Conservation (phyloP, 1,140 invertebrate species). For the Apocrypta bakeri region DNA sequence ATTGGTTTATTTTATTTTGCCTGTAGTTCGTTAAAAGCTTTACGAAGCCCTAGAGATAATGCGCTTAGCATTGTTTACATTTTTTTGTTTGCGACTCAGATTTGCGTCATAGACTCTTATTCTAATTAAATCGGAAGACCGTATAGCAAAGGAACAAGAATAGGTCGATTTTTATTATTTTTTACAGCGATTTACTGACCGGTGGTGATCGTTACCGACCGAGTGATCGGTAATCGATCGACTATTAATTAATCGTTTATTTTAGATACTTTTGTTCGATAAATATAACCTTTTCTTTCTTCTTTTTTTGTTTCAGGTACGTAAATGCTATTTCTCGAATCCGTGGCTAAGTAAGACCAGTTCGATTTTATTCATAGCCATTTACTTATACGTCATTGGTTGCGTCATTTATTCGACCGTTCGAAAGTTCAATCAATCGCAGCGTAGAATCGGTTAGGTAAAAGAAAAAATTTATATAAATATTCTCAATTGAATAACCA, state of each 20-base stretch:
- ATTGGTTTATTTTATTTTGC: neutral
- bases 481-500: neutral
- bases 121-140: too few relatives aligned
- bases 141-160: too few relatives aligned
- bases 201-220: neutral
- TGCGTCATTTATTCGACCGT: too few relatives aligned
- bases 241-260: neutral
- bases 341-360: too few relatives aligned
- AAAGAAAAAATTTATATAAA: too few relatives aligned
- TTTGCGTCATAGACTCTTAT: too few relatives aligned
- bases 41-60: constrained; percentile 17
- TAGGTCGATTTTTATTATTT: too few relatives aligned
- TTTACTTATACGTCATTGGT: too few relatives aligned
- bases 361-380: too few relatives aligned
- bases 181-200: neutral
- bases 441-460: too few relatives aligned
- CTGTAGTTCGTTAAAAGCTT: neutral
- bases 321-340: neutral
- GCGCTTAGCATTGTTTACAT: constrained; percentile 25
- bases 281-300: constrained; percentile 5
- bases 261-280: too few relatives aligned
- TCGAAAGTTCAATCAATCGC: too few relatives aligned
- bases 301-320: constrained; percentile 27
- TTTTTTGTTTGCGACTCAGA: neutral
- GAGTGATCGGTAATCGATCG: neutral